A percentile compares a stretch with the other conserved stretches of the same genome.
Evolutionary conservation across 2,113 vertebrate genomes (phyloP).

Genomic region (Cynoglossus semilaevis): DNA sequence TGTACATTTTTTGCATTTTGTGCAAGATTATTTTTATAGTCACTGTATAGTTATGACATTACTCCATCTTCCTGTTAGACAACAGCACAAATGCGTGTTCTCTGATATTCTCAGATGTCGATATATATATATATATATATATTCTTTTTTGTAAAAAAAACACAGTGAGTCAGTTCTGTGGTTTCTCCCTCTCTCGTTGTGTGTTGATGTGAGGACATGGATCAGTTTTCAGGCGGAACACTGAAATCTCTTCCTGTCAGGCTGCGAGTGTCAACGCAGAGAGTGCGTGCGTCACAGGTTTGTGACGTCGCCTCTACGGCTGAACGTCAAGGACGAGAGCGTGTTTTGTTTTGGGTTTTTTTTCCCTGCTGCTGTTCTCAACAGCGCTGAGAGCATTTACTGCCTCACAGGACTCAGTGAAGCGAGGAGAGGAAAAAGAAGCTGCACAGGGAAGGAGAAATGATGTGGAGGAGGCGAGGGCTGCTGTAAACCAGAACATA

Average conservation of each 20-base stretch:
- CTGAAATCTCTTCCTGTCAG: slow-evolving; percentile 21
- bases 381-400: slow-evolving; percentile 9
- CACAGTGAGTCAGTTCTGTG: too few species aligned
- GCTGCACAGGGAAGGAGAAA: not conserved
- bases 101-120: too few species aligned
- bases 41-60: too few species aligned
- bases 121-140: too few species aligned
- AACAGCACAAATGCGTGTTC: too few species aligned
- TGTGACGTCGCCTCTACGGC: slow-evolving; percentile 18
- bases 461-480: not conserved
- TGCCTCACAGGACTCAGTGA: slow-evolving; percentile 4
- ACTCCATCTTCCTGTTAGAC: too few species aligned
- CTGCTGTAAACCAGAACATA: slow-evolving; percentile 51
- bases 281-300: slow-evolving; percentile 49
- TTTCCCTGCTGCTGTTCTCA: slow-evolving; percentile 20
- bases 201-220: slow-evolving; percentile 31
- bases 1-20: too few species aligned
- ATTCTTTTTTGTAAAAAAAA: too few species aligned
- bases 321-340: slow-evolving; percentile 13
- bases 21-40: too few species aligned
- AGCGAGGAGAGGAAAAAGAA: slow-evolving; percentile 7
- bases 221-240: not conserved
- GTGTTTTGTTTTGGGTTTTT: slow-evolving; percentile 5
- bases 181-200: slow-evolving; percentile 12
- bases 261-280: slow-evolving; percentile 17